phyloP scores from a whole-genome alignment of 1,140 invertebrate species.

The Acromyrmex heyeri region DNA sequence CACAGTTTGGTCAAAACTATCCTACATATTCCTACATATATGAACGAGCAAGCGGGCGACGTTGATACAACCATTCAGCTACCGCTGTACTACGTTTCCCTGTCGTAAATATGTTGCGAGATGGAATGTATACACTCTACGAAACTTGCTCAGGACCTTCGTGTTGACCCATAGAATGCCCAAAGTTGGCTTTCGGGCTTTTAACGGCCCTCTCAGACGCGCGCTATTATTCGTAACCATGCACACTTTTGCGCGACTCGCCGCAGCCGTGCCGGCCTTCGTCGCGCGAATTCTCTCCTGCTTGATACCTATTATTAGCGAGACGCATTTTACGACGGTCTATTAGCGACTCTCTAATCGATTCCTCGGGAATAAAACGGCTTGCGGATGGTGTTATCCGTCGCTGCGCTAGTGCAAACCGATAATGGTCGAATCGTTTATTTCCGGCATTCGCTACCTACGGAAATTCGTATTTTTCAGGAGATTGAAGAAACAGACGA shows the following conservation, averaged over 20 bases:
- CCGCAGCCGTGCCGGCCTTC: not conserved
- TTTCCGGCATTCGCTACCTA: constrained; percentile 27
- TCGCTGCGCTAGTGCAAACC: not conserved
- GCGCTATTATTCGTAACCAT: constrained; percentile 11
- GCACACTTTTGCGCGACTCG: constrained; percentile 21
- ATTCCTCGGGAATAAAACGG: constrained; percentile 44
- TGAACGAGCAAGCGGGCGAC: not conserved
- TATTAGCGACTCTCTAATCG: constrained; percentile 37
- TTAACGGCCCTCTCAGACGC: constrained; percentile 18
- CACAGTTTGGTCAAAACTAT: constrained; percentile 12
- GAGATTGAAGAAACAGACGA: constrained; percentile 19
- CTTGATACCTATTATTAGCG: constrained; percentile 35
- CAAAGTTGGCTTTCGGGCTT: constrained; percentile 26
- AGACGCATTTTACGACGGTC: not conserved
- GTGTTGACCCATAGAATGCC: not conserved
- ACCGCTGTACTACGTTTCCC: not conserved
- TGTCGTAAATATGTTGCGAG: constrained; percentile 39
- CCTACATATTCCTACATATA: not conserved
- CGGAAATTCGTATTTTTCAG: constrained; percentile 52
- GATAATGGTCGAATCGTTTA: constrained; percentile 43
- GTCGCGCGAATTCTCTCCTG: constrained; percentile 24
- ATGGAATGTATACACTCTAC: constrained; percentile 8
- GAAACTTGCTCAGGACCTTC: constrained; percentile 41
- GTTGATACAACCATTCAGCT: constrained; percentile 40
- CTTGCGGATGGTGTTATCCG: constrained; percentile 13